A percentile compares a stretch with the other conserved stretches of the same genome.
Evolutionary conservation across 2,113 vertebrate species (phyloP).

Genomic region (Ciconia boyciana): DNA sequence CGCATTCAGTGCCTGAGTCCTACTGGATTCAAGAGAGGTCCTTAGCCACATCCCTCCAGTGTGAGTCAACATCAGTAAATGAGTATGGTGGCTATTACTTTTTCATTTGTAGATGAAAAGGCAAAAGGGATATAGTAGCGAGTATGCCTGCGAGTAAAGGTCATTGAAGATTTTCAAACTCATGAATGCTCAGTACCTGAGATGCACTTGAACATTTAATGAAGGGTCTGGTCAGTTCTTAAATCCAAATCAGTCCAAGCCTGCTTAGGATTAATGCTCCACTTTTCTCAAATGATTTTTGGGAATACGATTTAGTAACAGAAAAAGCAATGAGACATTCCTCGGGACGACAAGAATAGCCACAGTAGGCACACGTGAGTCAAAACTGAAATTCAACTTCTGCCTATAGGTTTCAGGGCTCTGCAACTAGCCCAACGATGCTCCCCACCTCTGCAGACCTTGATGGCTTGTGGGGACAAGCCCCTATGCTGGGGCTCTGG

Average conservation of each 20-base stretch:
- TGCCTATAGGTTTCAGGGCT: not conserved
- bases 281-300: not conserved
- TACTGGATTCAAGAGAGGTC: not conserved
- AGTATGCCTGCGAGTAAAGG: not conserved
- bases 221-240: not conserved
- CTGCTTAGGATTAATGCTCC: not conserved
- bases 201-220: not conserved
- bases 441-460: not conserved
- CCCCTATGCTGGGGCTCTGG: not conserved
- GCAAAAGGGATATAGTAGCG: not conserved
- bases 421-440: accelerated
- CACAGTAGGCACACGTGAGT: not conserved
- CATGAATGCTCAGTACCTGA: not conserved
- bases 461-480: not conserved
- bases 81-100: not conserved
- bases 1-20: not conserved
- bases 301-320: not conserved
- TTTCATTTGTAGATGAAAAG: not conserved
- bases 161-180: not conserved
- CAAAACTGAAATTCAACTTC: not conserved
- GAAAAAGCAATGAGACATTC: not conserved
- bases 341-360: not conserved
- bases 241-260: not conserved
- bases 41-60: not conserved
- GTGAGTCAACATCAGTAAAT: not conserved